A percentile compares a stretch with the other conserved stretches of the same genome.
Conservation (phyloP, 2,113 vertebrate genomes). For the Tauraco erythrolophus region DNA sequence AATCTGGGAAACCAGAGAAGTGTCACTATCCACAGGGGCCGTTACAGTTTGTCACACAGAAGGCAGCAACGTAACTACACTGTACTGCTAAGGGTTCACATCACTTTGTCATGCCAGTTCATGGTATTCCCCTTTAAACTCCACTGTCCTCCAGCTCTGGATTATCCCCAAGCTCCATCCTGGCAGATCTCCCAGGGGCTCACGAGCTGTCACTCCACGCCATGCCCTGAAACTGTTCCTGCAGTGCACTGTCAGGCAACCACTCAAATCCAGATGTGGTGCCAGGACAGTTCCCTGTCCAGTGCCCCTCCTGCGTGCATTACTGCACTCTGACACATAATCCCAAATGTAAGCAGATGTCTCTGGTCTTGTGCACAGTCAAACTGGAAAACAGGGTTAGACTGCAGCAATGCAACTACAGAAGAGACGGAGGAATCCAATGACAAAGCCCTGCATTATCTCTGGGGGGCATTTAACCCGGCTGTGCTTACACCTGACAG, state of each 20-base stretch:
- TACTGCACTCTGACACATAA: background rate
- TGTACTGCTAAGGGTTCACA: background rate
- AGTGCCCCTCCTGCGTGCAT: background rate
- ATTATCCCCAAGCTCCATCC: background rate
- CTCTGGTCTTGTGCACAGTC: background rate
- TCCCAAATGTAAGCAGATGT: background rate
- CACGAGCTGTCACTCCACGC: background rate
- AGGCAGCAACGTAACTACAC: background rate
- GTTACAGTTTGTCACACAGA: background rate
- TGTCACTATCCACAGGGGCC: background rate
- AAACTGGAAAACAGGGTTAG: background rate
- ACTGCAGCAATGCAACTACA: background rate
- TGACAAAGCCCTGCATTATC: background rate
- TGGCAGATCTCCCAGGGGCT: background rate
- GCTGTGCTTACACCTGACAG: background rate
- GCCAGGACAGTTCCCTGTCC: background rate
- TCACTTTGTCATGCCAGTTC: background rate
- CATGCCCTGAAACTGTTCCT: background rate
- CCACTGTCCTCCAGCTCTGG: background rate
- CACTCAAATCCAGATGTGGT: rapidly evolving
- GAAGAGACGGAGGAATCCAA: background rate
- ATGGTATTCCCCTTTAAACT: background rate
- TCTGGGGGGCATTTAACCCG: background rate
- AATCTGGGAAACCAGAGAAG: background rate
- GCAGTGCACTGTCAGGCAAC: background rate